These are phyloP conservation scores for Chalcosyrphus nemorum DNA, from an alignment of 2,888 invertebrate species.

Conservation along the genomic window DNA sequence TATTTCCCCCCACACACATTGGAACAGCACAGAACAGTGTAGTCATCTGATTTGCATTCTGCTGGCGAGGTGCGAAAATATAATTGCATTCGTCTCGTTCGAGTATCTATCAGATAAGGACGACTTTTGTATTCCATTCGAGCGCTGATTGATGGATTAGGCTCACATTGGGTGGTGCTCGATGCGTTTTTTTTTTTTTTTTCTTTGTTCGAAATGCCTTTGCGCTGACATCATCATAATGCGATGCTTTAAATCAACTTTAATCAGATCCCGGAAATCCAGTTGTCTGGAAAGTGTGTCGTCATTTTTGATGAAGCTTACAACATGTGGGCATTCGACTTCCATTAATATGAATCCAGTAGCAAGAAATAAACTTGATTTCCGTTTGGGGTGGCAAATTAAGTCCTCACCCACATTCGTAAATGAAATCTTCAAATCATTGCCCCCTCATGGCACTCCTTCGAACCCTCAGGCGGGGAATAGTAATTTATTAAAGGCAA, in stretches of 20 bases:
- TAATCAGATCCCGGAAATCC: conserved; percentile 38
- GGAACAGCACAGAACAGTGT: not conserved
- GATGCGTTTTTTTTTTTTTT: no score
- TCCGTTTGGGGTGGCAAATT: conserved; percentile 8
- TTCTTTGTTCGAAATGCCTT: conserved; percentile 43
- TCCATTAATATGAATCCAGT: conserved; percentile 27
- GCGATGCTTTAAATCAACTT: conserved; percentile 34
- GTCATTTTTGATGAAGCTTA: not conserved
- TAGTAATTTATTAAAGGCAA: conserved; percentile 17
- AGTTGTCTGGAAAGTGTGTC: not conserved
- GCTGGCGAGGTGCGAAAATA: conserved; percentile 58
- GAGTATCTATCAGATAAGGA: conserved; percentile 58
- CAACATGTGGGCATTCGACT: conserved; percentile 37
- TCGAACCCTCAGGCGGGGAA: not conserved
- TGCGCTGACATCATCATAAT: conserved; percentile 50
- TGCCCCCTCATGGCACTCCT: not conserved
- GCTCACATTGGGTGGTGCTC: conserved; percentile 31
- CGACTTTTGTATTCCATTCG: conserved; percentile 61
- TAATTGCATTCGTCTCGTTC: conserved; percentile 60
- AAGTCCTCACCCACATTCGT: not conserved
- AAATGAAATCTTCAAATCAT: conserved; percentile 28
- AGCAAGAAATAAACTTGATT: conserved; percentile 27
- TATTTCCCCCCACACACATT: conserved; percentile 39
- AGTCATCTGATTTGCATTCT: conserved; percentile 60
- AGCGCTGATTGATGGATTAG: conserved; percentile 63